These are phyloP conservation scores for Anneissia japonica DNA, from an alignment of 35 echinoderm and acorn worm species.

Conservation along the genomic window DNA sequence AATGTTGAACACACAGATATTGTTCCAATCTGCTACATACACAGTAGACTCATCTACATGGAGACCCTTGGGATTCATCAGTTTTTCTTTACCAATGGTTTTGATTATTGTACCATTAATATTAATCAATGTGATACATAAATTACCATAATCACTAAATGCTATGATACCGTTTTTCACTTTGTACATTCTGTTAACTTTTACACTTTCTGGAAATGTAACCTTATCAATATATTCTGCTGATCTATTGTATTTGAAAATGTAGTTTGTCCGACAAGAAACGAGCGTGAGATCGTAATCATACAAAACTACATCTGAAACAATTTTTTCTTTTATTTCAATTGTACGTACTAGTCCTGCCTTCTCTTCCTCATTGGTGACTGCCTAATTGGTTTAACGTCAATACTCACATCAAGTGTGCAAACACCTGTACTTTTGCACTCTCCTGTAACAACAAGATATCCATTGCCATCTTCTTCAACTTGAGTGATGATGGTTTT, in stretches of 20 bases:
- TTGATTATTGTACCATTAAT: no score
- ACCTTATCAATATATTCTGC: not conserved
- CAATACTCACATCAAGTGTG: not conserved
- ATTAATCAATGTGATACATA: no score
- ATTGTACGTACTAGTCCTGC: not conserved
- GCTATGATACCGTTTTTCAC: not conserved
- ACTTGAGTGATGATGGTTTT: not conserved
- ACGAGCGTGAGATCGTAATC: not conserved
- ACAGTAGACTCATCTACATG: no score
- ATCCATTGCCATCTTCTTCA: not conserved
- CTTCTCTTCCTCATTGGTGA: not conserved
- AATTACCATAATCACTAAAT: not conserved
- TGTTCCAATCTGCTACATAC: no score
- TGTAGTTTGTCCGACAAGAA: not conserved
- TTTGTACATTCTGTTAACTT: not conserved
- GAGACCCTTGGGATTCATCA: no score
- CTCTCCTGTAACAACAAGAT: not conserved
- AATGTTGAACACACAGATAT: no score
- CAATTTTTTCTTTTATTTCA: not conserved
- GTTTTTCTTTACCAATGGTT: no score
- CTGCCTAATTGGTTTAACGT: not conserved
- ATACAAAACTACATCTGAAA: not conserved
- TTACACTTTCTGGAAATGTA: not conserved
- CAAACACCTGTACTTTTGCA: not conserved
- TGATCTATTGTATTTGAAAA: not conserved